Percentiles rank a stretch among this genome's conserved stretches.
Evolutionary conservation across 2,113 vertebrate genomes (phyloP).

Genomic region (Loxodonta africana): DNA sequence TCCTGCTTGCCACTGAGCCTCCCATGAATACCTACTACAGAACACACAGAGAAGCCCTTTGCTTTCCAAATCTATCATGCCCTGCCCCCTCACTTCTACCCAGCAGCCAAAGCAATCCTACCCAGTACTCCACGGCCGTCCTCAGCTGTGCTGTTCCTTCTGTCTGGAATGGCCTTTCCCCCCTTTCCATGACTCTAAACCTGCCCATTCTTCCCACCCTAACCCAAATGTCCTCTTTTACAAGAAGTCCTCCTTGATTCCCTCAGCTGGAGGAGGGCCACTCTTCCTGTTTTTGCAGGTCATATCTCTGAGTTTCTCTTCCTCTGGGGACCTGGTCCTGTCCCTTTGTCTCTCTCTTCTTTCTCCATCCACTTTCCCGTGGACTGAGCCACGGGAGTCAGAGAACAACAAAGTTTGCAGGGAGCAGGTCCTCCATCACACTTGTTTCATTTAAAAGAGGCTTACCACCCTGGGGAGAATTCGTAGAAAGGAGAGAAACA

Average conservation of each 20-base stretch:
- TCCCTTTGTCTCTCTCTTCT: constrained; percentile 50
- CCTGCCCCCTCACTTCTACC: not conserved
- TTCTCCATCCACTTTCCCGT: constrained; percentile 48
- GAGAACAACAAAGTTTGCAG: constrained; percentile 76
- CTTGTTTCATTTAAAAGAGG: constrained; percentile 81
- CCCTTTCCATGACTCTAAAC: not conserved
- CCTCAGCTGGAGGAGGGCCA: not conserved
- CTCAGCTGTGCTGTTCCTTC: not conserved
- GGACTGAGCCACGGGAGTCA: constrained; percentile 69
- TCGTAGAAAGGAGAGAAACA: constrained; percentile 62
- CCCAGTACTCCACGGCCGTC: not conserved
- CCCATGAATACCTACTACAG: not conserved
- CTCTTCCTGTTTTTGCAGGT: not conserved
- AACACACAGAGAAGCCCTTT: not conserved
- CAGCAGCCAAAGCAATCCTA: not conserved
- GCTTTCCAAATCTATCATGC: not conserved
- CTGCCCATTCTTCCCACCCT: not conserved
- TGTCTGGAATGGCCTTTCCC: not conserved
- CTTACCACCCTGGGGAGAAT: constrained; percentile 80
- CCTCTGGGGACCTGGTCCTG: not conserved
- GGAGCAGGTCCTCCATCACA: constrained; percentile 83
- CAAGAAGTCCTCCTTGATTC: not conserved
- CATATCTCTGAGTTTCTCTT: not conserved
- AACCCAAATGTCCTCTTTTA: not conserved
- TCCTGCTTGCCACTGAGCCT: not conserved